phyloP scores from a whole-genome alignment of 53 echinoderm and acorn worm genomes.

The Holothuria leucospilota region DNA sequence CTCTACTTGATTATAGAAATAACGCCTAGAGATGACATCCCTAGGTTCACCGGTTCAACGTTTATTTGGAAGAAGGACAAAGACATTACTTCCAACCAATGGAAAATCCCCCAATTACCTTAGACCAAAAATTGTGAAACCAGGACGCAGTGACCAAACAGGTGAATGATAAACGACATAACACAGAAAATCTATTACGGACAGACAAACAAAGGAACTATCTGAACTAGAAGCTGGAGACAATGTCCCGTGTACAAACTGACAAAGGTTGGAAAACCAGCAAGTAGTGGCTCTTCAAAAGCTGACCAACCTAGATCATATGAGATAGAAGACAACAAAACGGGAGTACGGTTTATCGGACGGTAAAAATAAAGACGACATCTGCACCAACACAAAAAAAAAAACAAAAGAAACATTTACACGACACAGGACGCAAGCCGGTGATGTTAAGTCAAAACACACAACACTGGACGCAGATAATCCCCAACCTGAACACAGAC shows the following conservation, averaged over 20 bases:
- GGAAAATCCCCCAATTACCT: constrained; percentile 41
- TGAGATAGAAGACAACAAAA: constrained; percentile 16
- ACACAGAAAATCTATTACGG: constrained; percentile 39
- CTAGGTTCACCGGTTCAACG: constrained; percentile 53
- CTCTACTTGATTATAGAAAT: constrained; percentile 37
- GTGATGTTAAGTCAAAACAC: not conserved
- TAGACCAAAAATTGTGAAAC: constrained; percentile 4
- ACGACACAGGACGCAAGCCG: not conserved
- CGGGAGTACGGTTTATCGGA: constrained; percentile 26
- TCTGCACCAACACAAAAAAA: too few species aligned
- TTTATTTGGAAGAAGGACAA: constrained; percentile 47
- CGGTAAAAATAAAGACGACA: constrained; percentile 30
- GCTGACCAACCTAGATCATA: constrained; percentile 27
- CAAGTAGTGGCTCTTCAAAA: constrained; percentile 8
- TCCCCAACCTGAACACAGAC: not conserved
- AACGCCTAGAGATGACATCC: constrained; percentile 32
- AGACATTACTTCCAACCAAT: constrained; percentile 32
- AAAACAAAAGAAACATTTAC: not conserved
- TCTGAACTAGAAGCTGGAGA: constrained; percentile 25
- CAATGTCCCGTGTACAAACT: not conserved
- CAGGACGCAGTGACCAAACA: not conserved
- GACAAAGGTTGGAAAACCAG: constrained; percentile 40
- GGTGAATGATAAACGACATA: constrained; percentile 9
- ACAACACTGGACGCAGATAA: constrained; percentile 4
- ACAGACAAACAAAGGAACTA: constrained; percentile 13